phyloP scores from a whole-genome alignment of 2,888 invertebrate species.

The Phania funesta region DNA sequence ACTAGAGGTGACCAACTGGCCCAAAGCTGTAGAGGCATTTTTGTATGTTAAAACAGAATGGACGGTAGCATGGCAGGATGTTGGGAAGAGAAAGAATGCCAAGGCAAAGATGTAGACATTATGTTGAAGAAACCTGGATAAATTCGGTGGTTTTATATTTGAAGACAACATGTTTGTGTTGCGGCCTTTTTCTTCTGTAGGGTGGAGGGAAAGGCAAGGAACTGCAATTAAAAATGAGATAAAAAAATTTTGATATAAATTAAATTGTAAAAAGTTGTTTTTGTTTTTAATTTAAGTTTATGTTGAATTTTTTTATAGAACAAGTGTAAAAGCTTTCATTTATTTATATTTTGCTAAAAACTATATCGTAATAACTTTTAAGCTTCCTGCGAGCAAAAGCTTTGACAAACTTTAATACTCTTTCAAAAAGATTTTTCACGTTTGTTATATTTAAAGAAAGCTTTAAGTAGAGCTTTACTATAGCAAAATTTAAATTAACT shows the following conservation, averaged over 20 bases:
- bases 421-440: too few relatives aligned
- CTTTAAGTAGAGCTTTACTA: too few relatives aligned
- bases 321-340: too few relatives aligned
- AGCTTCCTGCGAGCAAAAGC: too few relatives aligned
- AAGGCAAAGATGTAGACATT: constrained; percentile 20
- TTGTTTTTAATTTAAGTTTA: background rate
- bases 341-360: too few relatives aligned
- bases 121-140: constrained; percentile 24
- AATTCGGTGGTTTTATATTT: constrained; percentile 51
- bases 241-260: background rate
- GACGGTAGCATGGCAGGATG: constrained; percentile 70
- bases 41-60: constrained; percentile 77
- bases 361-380: too few relatives aligned
- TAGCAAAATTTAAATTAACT: too few relatives aligned
- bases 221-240: constrained; percentile 29
- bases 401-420: too few relatives aligned
- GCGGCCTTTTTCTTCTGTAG: background rate
- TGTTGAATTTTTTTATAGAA: too few relatives aligned
- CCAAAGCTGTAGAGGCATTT: constrained; percentile 79
- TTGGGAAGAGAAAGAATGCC: constrained; percentile 53
- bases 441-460: too few relatives aligned
- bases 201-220: constrained; percentile 3
- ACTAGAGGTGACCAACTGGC: constrained; percentile 89
- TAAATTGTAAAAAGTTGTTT: background rate
- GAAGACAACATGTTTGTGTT: constrained; percentile 42